phyloP scores from a whole-genome alignment of 2,797 vertebrate species.

The Tragopan temminckii region DNA sequence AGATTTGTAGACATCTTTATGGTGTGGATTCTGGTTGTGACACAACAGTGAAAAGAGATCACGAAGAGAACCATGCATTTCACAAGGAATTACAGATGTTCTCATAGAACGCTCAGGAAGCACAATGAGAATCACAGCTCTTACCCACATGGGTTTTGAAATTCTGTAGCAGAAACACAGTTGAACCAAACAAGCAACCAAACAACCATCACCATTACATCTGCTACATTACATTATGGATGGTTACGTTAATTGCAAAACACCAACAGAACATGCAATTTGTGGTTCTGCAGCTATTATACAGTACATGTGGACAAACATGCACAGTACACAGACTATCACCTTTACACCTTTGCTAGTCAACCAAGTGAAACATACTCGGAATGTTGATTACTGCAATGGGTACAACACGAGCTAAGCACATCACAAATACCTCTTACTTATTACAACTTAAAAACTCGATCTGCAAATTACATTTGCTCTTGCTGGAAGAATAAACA shows the following conservation, averaged over 20 bases:
- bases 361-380: background rate
- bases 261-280: background rate
- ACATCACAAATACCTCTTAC: background rate
- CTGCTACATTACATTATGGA: background rate
- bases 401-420: rapidly evolving
- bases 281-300: background rate
- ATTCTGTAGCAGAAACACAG: background rate
- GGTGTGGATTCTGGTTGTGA: background rate
- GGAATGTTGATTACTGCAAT: background rate
- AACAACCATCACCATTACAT: background rate
- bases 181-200: background rate
- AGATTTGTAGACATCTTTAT: background rate
- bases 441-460: background rate
- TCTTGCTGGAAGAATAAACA: background rate
- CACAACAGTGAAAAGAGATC: background rate
- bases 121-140: background rate
- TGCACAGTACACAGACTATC: rapidly evolving
- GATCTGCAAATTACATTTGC: background rate
- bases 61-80: background rate
- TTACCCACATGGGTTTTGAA: background rate
- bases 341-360: background rate
- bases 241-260: background rate
- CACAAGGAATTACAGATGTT: background rate
- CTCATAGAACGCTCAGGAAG: background rate
- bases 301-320: background rate